A percentile compares a stretch with the other conserved stretches of the same genome.
These are phyloP conservation scores for Proctacanthus coquilletti DNA, from an alignment of 1,140 invertebrate genomes.

Conservation along the genomic window DNA sequence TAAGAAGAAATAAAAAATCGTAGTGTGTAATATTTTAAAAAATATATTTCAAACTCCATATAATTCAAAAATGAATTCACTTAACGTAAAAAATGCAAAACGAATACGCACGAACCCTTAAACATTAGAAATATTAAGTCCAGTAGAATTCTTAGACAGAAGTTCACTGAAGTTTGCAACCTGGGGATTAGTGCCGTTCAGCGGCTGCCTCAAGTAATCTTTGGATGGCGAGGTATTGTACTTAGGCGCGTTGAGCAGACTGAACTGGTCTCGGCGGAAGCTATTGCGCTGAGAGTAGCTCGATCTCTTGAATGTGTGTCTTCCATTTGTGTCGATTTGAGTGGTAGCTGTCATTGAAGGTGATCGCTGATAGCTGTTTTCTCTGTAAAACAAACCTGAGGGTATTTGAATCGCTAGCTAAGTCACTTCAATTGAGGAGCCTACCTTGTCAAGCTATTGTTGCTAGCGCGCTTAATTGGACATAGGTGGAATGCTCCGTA, in stretches of 20 bases:
- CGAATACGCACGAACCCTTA: too few species aligned
- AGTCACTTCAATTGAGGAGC: background rate
- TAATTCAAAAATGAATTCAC: too few species aligned
- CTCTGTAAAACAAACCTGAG: conserved; percentile 12
- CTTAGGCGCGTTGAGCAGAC: background rate
- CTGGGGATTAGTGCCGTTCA: background rate
- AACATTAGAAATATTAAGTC: background rate
- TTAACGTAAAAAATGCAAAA: too few species aligned
- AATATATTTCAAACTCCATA: too few species aligned
- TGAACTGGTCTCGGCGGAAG: background rate
- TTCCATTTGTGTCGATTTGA: conserved; percentile 18
- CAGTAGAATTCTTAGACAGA: background rate
- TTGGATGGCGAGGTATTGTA: background rate
- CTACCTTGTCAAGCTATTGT: conserved; percentile 25
- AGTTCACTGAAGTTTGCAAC: background rate
- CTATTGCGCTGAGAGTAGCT: conserved; percentile 13
- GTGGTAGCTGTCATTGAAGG: conserved; percentile 28
- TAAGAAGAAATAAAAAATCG: too few species aligned
- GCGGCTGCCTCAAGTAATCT: background rate
- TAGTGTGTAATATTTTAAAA: too few species aligned
- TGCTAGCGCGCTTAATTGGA: conserved; percentile 21
- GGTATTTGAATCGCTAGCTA: background rate
- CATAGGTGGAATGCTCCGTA: conserved; percentile 76
- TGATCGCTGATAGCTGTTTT: conserved; percentile 15
- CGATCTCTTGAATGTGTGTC: conserved; percentile 19